Evolutionary conservation across 2,113 vertebrate species (phyloP).

Genomic region (Phrynocephalus versicolor): DNA sequence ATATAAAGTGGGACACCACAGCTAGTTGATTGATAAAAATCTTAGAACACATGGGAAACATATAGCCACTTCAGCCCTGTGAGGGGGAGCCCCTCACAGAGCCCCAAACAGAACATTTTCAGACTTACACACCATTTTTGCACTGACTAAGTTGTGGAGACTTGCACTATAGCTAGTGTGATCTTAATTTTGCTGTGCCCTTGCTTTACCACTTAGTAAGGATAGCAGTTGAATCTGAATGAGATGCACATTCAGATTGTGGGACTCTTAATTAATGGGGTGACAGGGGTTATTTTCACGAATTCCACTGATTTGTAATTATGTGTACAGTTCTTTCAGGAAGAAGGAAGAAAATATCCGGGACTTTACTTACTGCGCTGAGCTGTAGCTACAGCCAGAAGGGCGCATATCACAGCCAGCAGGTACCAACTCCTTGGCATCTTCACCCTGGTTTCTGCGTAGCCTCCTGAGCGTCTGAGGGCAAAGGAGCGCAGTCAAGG

Average conservation of each 20-base stretch:
- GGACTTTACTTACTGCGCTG: slow-evolving; percentile 65
- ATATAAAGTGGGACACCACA: neutral
- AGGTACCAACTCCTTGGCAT: slow-evolving; percentile 38
- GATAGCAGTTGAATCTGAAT: neutral
- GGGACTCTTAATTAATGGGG: too few species aligned
- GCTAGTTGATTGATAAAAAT: neutral
- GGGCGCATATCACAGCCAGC: slow-evolving; percentile 39
- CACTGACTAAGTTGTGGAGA: neutral
- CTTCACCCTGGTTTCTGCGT: slow-evolving; percentile 23
- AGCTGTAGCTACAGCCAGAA: slow-evolving; percentile 56
- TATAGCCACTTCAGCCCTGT: neutral
- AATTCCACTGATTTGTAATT: neutral
- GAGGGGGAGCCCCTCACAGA: neutral
- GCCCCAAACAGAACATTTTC: neutral
- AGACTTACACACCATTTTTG: neutral
- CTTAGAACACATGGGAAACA: neutral
- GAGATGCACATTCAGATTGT: neutral
- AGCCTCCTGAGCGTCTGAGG: slow-evolving; percentile 27
- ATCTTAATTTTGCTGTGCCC: too few species aligned
- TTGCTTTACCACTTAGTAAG: neutral
- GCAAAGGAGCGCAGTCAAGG: slow-evolving; percentile 16
- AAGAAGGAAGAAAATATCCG: neutral
- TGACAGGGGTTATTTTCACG: neutral
- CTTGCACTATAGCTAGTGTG: neutral
- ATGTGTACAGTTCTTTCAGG: neutral